Conservation (phyloP, 2,888 invertebrate species). For the Mycalesis mineus region DNA sequence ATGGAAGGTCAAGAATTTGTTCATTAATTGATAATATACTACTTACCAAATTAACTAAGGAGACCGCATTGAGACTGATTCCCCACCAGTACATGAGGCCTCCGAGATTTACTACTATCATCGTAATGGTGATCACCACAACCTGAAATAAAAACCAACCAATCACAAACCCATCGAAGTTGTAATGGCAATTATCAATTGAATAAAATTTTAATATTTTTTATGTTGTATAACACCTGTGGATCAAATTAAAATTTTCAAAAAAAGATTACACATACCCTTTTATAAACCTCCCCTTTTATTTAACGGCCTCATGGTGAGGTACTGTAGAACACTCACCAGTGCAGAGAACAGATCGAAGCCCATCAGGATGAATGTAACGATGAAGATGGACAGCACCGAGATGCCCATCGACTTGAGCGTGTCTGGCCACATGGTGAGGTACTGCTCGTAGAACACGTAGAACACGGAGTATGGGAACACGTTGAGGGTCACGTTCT, state of each 20-base stretch:
- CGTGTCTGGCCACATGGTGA: conserved; percentile 96
- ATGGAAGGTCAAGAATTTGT: too few relatives aligned
- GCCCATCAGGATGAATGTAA: conserved; percentile 94
- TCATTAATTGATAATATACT: too few relatives aligned
- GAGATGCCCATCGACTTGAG: conserved; percentile 92
- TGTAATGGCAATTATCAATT: too few relatives aligned
- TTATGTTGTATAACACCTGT: too few relatives aligned
- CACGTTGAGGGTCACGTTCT: conserved; percentile 79
- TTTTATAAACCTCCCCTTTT: too few relatives aligned
- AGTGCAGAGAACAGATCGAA: conserved; percentile 94
- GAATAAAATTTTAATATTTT: too few relatives aligned
- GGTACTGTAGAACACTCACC: neutral
- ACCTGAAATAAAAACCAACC: conserved; percentile 65
- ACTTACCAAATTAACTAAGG: conserved; percentile 94
- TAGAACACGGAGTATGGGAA: conserved; percentile 97
- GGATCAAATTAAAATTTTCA: too few relatives aligned
- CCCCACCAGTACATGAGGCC: conserved; percentile 99
- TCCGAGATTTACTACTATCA: conserved; percentile 95
- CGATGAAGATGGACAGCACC: conserved; percentile 93
- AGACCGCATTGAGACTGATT: conserved; percentile 97
- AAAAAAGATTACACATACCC: too few relatives aligned
- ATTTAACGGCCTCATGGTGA: too few relatives aligned
- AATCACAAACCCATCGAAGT: too few relatives aligned
- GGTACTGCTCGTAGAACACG: conserved; percentile 99
- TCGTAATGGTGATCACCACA: conserved; percentile 92